A percentile compares a stretch with the other conserved stretches of the same genome.
These are phyloP conservation scores for Tiliacea aurago DNA, from an alignment of 2,888 invertebrate genomes.

Conservation along the genomic window DNA sequence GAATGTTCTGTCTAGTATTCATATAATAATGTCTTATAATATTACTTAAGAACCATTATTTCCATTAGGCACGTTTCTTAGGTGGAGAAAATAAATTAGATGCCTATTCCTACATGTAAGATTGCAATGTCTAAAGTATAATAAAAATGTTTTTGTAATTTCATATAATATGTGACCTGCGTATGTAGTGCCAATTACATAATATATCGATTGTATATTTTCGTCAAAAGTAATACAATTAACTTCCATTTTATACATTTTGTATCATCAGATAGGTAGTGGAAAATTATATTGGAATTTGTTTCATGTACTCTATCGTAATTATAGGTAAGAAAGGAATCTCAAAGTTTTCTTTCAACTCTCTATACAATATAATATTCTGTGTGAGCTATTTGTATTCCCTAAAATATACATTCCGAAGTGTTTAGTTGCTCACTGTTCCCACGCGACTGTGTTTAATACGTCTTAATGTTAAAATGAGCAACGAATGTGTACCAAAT, in stretches of 20 bases:
- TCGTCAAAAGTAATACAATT: conserved; percentile 57
- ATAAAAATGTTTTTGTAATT: conserved; percentile 80
- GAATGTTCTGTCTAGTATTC: conserved; percentile 50
- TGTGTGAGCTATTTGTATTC: conserved; percentile 71
- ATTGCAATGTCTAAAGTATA: conserved; percentile 65
- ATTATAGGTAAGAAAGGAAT: conserved; percentile 73
- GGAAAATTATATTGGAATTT: conserved; percentile 62
- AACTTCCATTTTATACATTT: conserved; percentile 71
- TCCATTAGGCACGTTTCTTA: conserved; percentile 64
- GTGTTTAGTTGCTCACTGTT: conserved; percentile 80
- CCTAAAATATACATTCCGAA: conserved; percentile 84
- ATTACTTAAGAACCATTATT: conserved; percentile 64
- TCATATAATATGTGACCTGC: conserved; percentile 86
- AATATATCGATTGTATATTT: conserved; percentile 78
- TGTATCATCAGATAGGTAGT: conserved; percentile 72
- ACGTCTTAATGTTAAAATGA: conserved; percentile 79
- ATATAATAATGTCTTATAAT: conserved; percentile 46
- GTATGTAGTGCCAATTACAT: conserved; percentile 87
- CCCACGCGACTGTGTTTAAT: conserved; percentile 72
- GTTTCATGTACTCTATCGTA: conserved; percentile 63
- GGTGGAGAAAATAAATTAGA: conserved; percentile 68
- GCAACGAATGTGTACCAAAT: conserved; percentile 91
- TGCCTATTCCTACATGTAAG: conserved; percentile 69
- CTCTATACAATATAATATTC: conserved; percentile 53
- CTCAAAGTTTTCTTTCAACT: conserved; percentile 73